Evolutionary conservation across 92 coral and sea anemone species (phyloP).

Genomic region (Metridium senile): DNA sequence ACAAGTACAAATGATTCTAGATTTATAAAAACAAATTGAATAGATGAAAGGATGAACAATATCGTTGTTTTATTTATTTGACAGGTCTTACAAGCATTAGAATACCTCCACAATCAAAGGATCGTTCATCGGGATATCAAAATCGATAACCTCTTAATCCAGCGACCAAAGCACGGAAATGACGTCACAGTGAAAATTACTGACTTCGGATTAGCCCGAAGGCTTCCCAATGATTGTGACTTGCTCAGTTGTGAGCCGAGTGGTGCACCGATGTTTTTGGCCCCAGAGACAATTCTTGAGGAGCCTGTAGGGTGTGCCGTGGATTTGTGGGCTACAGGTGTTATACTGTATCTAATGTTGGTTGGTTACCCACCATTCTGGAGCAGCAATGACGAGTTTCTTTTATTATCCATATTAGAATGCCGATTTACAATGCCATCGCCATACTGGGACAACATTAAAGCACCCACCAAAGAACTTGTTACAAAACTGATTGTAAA

Average conservation of each 20-base stretch:
- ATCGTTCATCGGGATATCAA: conserved; percentile 93
- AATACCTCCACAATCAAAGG: conserved; percentile 77
- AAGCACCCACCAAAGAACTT: conserved; percentile 70
- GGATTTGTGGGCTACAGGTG: conserved; percentile 93
- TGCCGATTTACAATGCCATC: conserved; percentile 72
- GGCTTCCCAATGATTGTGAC: conserved; percentile 60
- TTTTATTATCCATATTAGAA: conserved; percentile 74
- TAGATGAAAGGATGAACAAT: too few relatives aligned
- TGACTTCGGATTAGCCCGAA: conserved; percentile 92
- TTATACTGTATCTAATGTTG: conserved; percentile 75
- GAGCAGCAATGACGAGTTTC: conserved; percentile 77
- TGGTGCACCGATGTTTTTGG: conserved; percentile 97
- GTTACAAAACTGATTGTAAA: conserved; percentile 58
- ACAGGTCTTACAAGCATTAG: conserved; percentile 78
- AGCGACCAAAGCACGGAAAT: conserved; percentile 48
- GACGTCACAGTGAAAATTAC: conserved; percentile 75
- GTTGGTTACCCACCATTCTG: conserved; percentile 99
- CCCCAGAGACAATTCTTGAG: conserved; percentile 96
- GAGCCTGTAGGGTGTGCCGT: conserved; percentile 89
- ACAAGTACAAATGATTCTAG: too few relatives aligned
- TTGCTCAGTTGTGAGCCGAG: conserved; percentile 77
- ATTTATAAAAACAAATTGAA: too few relatives aligned
- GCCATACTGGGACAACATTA: conserved; percentile 77
- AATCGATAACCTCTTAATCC: conserved; percentile 90
- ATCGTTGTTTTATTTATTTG: background rate